Evolutionary conservation across 2,797 vertebrate species (phyloP), one percentile per base, ranked within the genome.

Genomic region (Premnoplex brunnescens): DNA sequence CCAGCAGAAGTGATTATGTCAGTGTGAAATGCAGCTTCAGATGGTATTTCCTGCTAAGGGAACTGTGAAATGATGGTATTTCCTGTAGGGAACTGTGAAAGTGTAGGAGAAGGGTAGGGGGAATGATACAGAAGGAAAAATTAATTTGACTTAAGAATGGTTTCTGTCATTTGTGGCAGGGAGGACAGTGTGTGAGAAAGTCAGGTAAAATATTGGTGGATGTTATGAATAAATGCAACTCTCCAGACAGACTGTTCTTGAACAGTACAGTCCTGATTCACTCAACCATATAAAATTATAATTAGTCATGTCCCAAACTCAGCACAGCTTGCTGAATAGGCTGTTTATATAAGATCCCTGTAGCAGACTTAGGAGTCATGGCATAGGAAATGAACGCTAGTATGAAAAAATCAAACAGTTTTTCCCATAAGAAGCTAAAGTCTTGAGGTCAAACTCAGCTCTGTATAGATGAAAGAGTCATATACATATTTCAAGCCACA

Each of bases 251-350:
- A 23, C 8, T 9, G 62, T 89, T 85, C 37, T 89, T 93, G 52
- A 74, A 76, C 58, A 58, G 43, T 36, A 44, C 55, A 58, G 59
- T 51, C 77, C 55, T 76, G 62, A 87, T 95, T 86, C 83, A 76
- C 63, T 95, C 87, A 93, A 72, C 66, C 77, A 78, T 82, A 75
- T 67, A 83, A 92, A 93, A 91, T 86, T 81, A 73, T 78, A 92
- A 93, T 94, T 87, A 96, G 89, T 82, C 91, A 85, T 85, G 84
- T 92, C 68, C 71, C 46, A 51, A 66, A 78, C 73, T 93, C 72
- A 85, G 58, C 75, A 48, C 72, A 91, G 89, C 66, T 83, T 81
- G 88, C 86, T 90, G 95, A 95, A 69, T 76, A 90, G 64, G 58
- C 60, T 87, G 59, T 95, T 95, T 87, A 54, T 89, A 19, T 79